Evolutionary conservation across 2,888 invertebrate species (phyloP), one percentile per base, ranked within the genome.

Genomic region (Prionchulus punctatus): DNA sequence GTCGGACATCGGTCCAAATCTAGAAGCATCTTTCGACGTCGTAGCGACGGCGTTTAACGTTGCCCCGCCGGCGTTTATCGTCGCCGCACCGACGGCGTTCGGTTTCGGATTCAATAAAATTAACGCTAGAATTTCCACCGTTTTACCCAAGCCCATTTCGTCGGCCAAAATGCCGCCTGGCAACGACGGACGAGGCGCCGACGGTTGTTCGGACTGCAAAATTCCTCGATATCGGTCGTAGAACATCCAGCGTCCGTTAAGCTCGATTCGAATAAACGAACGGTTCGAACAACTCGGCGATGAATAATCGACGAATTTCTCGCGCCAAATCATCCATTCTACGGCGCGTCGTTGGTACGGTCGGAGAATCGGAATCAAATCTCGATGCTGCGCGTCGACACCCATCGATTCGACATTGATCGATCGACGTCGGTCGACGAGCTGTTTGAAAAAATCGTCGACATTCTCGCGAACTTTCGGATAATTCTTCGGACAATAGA

Each of bases 141-240:
- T 85, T 74, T 85, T 85, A 0, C 85, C 85, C 27, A 85, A 72
- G 0, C 85, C 84, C 84, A 85, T 85, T 72, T 85, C 84, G 70
- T 85, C 84, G 1, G 83, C 83, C 48, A 85, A 72, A 59, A 85
- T 82, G 1, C 84, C 84, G 18, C 84, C 83, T 2, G 2, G 30
- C 27, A 23, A 18, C n/a, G 47, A 53, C 21, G 2, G 36, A 43
- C 3, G 7, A 12, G 4, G 3, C n/a, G 7, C 21, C n/a, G 12
- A 3, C 53, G 53, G 53, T 18, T 36, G 18, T 18, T 43, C 47
- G 4, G 15, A 21, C 4, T 7, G 7, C n/a, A 45, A 45, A 23
- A 7, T 7, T 7, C n/a, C 47, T 7, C n/a, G 7, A 45, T 21
- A 45, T 7, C n/a, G 15, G 23, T 45, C 23, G 23, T 21, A 45